Evolutionary conservation across 2,113 vertebrate species (phyloP), one percentile per base, ranked within the genome.

Genomic region (Petromus typicus): DNA sequence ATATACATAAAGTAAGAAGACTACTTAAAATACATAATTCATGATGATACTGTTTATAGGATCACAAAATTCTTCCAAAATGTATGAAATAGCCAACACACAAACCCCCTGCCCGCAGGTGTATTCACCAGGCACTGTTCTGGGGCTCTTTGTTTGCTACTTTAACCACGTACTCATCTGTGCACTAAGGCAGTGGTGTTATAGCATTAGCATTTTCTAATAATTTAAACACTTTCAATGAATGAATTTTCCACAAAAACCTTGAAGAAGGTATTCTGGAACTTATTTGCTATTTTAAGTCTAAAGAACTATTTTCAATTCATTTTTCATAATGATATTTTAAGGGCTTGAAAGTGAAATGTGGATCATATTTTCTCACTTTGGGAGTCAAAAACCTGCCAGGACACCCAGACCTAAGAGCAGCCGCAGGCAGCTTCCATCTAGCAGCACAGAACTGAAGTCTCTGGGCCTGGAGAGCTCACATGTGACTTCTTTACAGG

Each of bases 151-250:
- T 14, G 5, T 73, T 56, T 67, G 18, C n/a, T n/a, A n/a, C n/a
- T 66, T 66, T 81, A 91, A 57, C 43, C 59, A 82, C 7, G 64
- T 85, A 91, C 63, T 30, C 51, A 86, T 14, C 76, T 45, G 84
- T 40, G 25, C 37, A 63, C 63, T 76, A 75, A 76, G 3, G 69
- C 30, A 48, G 30, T 30, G 85, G 23, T 5, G 22, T 45, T 48
- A 85, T 45, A 78, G 30, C n/a, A n/a, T n/a, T n/a, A 57, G n/a
- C 32, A n/a, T 71, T 78, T 12, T 37, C 0, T 48, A 94, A 81
- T 89, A 12, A 76, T 86, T 89, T 82, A 56, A 79, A 56, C 11
- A 95, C 9, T 80, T 80, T 34, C 75, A 85, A 67, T 82, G 43
- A 87, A 64, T 86, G 13, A 81, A 3, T 78, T 32, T 34, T 43